Percentiles rank a stretch among this genome's conserved stretches.
Conservation (phyloP, 1,140 invertebrate species). For the Tribolium castaneum region DNA sequence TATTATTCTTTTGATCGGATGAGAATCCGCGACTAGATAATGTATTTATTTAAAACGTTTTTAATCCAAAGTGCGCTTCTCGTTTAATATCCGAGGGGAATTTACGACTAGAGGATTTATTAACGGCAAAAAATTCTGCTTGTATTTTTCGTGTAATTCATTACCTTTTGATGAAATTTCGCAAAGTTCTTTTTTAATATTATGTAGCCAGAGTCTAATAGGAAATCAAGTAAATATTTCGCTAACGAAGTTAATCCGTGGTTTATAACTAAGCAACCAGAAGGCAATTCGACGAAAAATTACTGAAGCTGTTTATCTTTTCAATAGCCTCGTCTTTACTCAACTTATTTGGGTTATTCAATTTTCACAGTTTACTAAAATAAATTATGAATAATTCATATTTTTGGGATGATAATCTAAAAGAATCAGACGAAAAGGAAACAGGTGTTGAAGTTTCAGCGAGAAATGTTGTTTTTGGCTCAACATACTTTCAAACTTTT, state of each 20-base stretch:
- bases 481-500: background rate
- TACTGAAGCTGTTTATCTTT: constrained; percentile 11
- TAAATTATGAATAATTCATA: background rate
- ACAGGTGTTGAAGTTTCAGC: background rate
- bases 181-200: background rate
- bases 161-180: background rate
- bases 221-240: constrained; percentile 16
- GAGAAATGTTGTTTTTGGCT: background rate
- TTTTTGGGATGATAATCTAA: background rate
- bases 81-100: too few relatives aligned
- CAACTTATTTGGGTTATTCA: background rate
- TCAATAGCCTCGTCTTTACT: constrained; percentile 9
- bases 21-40: too few relatives aligned
- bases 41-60: too few relatives aligned
- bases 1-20: too few relatives aligned
- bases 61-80: too few relatives aligned
- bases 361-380: background rate
- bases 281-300: background rate
- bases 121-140: too few relatives aligned
- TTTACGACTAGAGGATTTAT: too few relatives aligned
- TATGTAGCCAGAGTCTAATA: constrained; percentile 3
- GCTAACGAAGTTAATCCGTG: constrained; percentile 10
- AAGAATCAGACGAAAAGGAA: background rate
- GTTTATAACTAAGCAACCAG: constrained; percentile 18
- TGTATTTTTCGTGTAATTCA: background rate